Conservation (phyloP, 2,797 vertebrate genomes). For the Heterohyrax brucei region DNA sequence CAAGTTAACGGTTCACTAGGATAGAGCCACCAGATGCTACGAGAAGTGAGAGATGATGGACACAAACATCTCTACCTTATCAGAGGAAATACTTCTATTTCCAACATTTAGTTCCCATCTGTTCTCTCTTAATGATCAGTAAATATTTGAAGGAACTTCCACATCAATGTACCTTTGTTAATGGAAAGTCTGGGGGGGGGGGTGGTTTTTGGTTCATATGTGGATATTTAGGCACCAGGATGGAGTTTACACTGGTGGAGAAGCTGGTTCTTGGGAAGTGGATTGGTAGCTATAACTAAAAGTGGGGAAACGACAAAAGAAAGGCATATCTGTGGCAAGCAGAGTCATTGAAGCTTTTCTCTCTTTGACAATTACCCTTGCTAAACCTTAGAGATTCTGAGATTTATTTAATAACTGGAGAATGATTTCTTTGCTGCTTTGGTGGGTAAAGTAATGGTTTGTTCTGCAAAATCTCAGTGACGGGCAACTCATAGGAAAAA, state of each 20-base stretch:
- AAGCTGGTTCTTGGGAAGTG: accelerated
- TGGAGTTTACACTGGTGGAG: not conserved
- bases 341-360: not conserved
- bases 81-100: not conserved
- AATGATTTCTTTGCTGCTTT: constrained; percentile 35
- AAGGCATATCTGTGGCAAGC: not conserved
- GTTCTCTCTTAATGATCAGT: not conserved
- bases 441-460: constrained; percentile 23
- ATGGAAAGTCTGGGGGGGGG: not conserved
- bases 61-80: constrained; percentile 13
- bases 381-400: not conserved
- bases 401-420: constrained; percentile 12
- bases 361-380: not conserved
- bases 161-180: constrained; percentile 35
- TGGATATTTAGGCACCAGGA: not conserved
- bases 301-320: not conserved
- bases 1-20: constrained; percentile 3
- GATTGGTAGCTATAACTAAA: not conserved
- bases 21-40: not conserved
- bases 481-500: not conserved
- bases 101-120: constrained; percentile 38
- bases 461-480: constrained; percentile 19
- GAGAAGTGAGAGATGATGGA: not conserved
- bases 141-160: constrained; percentile 8
- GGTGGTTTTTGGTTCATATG: not conserved